phyloP scores from a whole-genome alignment of 2,797 vertebrate species.

The Sebastes taczanowskii region DNA sequence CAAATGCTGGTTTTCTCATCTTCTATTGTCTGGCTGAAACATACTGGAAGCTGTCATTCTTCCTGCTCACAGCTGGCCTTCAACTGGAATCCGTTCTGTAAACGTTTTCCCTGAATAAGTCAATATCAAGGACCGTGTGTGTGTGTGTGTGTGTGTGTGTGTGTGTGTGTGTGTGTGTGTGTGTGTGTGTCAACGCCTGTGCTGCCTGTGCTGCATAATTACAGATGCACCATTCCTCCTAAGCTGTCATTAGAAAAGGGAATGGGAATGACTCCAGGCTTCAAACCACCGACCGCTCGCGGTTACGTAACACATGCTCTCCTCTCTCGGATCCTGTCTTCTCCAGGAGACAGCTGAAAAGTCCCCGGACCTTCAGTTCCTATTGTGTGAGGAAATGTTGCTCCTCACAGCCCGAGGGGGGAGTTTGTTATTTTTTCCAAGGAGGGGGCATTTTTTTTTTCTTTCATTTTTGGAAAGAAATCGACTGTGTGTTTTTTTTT shows the following conservation, averaged over 20 bases:
- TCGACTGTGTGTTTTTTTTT: neutral
- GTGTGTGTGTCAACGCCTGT: slow-evolving; percentile 29
- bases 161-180: no score
- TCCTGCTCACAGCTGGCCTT: slow-evolving; percentile 52
- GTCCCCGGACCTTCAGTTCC: slow-evolving; percentile 9
- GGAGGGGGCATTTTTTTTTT: neutral
- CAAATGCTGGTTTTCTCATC: neutral
- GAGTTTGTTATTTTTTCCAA: neutral
- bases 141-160: no score
- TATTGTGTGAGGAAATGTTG: slow-evolving; percentile 8
- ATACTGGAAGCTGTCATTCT: slow-evolving; percentile 1
- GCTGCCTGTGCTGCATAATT: slow-evolving; percentile 70
- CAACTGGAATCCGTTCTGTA: slow-evolving; percentile 37
- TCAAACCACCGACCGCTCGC: slow-evolving; percentile 67
- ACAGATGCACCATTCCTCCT: slow-evolving; percentile 72
- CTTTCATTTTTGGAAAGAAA: neutral
- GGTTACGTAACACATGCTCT: slow-evolving; percentile 74
- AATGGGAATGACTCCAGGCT: slow-evolving; percentile 79
- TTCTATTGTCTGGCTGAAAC: slow-evolving; percentile 23
- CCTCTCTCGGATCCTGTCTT: slow-evolving; percentile 47
- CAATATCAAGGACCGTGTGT: neutral
- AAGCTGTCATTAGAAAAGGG: slow-evolving; percentile 78
- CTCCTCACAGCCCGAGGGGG: neutral
- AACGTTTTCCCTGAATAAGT: slow-evolving; percentile 59
- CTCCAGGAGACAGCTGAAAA: slow-evolving; percentile 57